A percentile compares a stretch with the other conserved stretches of the same genome.
Conservation (phyloP, 2,797 vertebrate genomes). For the Chelidonichthys spinosus region DNA sequence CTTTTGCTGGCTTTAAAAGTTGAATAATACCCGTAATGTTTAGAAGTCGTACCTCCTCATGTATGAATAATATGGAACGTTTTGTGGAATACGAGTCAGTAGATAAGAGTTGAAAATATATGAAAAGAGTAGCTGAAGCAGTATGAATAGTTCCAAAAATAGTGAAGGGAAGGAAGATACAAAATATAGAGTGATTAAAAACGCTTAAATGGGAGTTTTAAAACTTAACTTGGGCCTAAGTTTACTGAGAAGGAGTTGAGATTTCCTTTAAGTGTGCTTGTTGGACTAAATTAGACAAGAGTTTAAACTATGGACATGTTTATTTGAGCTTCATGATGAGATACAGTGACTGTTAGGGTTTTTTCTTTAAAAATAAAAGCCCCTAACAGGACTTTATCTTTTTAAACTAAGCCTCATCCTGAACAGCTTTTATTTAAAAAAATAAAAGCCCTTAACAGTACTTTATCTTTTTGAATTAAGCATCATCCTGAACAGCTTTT, state of each 20-base stretch:
- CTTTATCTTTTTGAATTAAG: not conserved
- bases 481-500: not conserved
- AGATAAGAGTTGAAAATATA: not conserved
- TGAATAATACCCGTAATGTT: not conserved
- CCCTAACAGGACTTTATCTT: not conserved
- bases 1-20: not conserved
- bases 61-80: not conserved
- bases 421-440: not conserved
- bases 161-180: not conserved
- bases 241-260: not conserved
- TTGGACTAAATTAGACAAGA: not conserved
- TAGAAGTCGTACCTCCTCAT: too few species aligned
- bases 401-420: not conserved
- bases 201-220: not conserved
- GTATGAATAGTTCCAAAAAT: not conserved
- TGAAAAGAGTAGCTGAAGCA: not conserved
- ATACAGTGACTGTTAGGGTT: not conserved
- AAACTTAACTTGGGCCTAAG: not conserved
- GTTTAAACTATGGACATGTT: not conserved
- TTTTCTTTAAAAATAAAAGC: not conserved
- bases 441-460: too few species aligned
- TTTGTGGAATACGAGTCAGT: not conserved
- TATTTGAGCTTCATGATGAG: not conserved
- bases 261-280: not conserved
- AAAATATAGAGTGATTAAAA: not conserved